Conservation (phyloP, 2,888 invertebrate species). For the Busseola fusca region DNA sequence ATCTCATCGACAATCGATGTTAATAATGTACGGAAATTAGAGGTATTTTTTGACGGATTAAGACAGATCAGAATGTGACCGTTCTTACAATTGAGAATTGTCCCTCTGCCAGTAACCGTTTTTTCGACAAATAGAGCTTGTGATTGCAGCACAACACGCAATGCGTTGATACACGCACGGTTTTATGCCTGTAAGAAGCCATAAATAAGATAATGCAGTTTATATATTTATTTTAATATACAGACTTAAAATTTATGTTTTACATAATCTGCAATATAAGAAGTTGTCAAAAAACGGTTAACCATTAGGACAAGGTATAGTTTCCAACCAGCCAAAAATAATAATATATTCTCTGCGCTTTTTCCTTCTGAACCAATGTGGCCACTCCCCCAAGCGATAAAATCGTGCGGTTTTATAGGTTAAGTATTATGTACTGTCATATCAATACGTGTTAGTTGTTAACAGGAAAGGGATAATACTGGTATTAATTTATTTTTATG, state of each 20-base stretch:
- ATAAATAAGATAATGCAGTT: no score
- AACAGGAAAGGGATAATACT: constrained; percentile 37
- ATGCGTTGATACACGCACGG: no score
- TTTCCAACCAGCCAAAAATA: background rate
- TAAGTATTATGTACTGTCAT: constrained; percentile 21
- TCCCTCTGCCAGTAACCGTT: no score
- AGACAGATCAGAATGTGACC: background rate
- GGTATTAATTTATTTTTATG: constrained; percentile 2
- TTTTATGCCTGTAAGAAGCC: no score
- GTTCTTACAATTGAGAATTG: no score
- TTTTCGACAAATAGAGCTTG: no score
- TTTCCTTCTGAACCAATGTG: constrained; percentile 2
- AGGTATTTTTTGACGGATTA: background rate
- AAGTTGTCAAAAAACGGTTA: no score
- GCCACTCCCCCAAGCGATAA: constrained; percentile 13
- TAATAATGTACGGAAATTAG: background rate
- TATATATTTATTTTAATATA: no score
- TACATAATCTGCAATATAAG: no score
- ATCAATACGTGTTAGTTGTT: constrained; percentile 25
- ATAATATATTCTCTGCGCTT: background rate
- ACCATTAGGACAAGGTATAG: no score
- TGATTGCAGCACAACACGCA: no score
- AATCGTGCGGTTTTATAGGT: constrained; percentile 20
- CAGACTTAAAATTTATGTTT: no score
- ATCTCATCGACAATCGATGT: background rate